Evolutionary conservation across 2,113 vertebrate species (phyloP), one percentile per base, ranked within the genome.

Genomic region (Syngnathus floridae): DNA sequence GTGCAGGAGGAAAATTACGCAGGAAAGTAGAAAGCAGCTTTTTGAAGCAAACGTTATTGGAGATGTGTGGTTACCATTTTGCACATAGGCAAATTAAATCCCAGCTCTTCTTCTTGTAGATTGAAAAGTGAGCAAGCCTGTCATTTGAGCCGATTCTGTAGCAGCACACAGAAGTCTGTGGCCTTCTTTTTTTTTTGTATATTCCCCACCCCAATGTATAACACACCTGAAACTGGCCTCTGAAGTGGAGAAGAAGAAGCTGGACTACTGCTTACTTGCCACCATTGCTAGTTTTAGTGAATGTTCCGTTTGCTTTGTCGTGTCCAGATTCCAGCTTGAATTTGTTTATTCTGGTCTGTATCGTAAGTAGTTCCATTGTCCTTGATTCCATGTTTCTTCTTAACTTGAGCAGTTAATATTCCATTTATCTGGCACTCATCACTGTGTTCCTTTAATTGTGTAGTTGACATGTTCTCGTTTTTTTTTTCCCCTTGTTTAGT

Each of bases 21-120:
- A 7, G 48, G 63, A 62, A 65, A 67, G 71, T 71, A 73, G 64
- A 82, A 77, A 79, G 62, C 69, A 12, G 55, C 60, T 70, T 73
- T 69, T 48, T 0, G 22, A 37, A 67, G 75, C 64, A 41, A 79
- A 62, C 36, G 60, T 65, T 81, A 51, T 77, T 41, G 10, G n/a
- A 43, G 21, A 6, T 41, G 19, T 41, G 12, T 22, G 59, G 79
- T 77, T 54, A 59, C 65, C 55, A 52, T 66, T 40, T 31, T 9
- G 13, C 40, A 45, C 3, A 0, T 4, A 48, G 57, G 22, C 51
- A 57, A 35, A 65, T 60, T 54, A 14, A 13, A 46, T 48, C 40
- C 9, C 17, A 26, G n/a, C 46, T 16, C 43, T 67, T 59, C 46
- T 59, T 65, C 40, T 55, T 22, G 45, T 41, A 26, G 19, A 51